Conservation (phyloP, 1,140 invertebrate species). For the Polypedilum vanderplanki region DNA sequence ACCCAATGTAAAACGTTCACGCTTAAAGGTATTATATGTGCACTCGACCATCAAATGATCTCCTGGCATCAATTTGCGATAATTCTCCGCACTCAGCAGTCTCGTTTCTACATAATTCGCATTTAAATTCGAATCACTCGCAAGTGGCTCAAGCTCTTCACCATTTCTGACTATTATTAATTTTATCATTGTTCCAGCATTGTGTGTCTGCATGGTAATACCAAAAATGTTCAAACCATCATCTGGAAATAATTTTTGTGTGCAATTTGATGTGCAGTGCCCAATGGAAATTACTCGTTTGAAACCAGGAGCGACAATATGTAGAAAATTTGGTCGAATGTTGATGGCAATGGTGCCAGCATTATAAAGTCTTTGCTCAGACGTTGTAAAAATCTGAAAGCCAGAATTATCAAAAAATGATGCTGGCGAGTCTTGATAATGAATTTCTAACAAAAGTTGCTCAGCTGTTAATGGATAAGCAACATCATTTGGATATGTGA, state of each 20-base stretch:
- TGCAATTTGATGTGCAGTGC: conserved; percentile 62
- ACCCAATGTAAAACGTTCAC: conserved; percentile 59
- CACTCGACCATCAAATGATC: conserved; percentile 65
- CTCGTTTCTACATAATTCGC: conserved; percentile 62
- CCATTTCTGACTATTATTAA: conserved; percentile 55
- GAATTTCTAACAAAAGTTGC: conserved; percentile 62
- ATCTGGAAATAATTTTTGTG: conserved; percentile 53
- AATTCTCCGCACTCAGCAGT: conserved; percentile 46
- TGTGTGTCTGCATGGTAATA: conserved; percentile 63
- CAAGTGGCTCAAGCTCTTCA: conserved; percentile 56
- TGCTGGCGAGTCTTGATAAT: conserved; percentile 50
- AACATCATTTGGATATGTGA: conserved; percentile 61
- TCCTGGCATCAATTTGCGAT: conserved; percentile 54
- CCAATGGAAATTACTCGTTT: conserved; percentile 59
- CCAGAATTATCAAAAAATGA: conserved; percentile 58
- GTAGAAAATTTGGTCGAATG: conserved; percentile 65
- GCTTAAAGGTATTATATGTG: conserved; percentile 60
- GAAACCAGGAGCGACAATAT: conserved; percentile 64
- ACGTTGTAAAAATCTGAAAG: conserved; percentile 58
- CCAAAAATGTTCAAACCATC: conserved; percentile 63
- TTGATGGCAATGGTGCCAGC: conserved; percentile 56
- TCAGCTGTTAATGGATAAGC: conserved; percentile 56
- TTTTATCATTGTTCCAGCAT: conserved; percentile 55
- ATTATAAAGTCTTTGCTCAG: conserved; percentile 55
- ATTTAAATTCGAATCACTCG: conserved; percentile 59